Evolutionary conservation across 2,113 vertebrate species (phyloP).

Genomic region (Zapornia atra): DNA sequence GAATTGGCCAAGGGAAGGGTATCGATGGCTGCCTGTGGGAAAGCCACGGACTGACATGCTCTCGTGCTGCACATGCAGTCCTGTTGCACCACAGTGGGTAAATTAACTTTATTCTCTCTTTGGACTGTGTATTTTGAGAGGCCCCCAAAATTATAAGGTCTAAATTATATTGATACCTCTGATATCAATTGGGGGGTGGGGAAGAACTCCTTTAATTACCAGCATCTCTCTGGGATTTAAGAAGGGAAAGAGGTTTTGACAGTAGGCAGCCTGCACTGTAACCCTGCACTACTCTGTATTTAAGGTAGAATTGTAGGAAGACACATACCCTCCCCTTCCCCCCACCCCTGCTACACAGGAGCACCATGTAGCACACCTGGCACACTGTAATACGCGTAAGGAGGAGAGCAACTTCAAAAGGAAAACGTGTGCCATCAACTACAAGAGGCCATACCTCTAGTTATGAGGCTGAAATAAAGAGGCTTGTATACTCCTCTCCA

Average conservation of each 20-base stretch:
- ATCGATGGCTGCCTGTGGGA: background rate
- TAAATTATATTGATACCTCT: background rate
- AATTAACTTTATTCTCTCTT: background rate
- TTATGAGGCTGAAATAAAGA: background rate
- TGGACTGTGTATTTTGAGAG: background rate
- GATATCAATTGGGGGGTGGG: background rate
- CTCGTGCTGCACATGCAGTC: background rate
- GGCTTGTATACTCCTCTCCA: background rate
- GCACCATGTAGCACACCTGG: background rate
- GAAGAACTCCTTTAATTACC: background rate
- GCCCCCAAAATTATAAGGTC: background rate
- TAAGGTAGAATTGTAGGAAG: background rate
- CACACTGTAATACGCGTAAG: background rate
- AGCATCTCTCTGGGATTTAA: background rate
- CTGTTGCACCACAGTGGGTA: background rate
- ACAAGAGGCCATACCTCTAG: background rate
- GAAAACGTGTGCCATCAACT: background rate
- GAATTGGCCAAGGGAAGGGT: background rate
- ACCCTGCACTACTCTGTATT: background rate
- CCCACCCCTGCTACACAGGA: background rate
- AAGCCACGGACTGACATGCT: fast-evolving
- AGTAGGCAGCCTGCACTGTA: background rate
- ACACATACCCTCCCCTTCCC: fast-evolving
- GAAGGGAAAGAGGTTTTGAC: background rate
- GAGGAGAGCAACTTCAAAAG: background rate